Evolutionary conservation across 2,113 vertebrate genomes (phyloP), one percentile per base, ranked within the genome.

Genomic region (Syngnathoides biaculeatus): DNA sequence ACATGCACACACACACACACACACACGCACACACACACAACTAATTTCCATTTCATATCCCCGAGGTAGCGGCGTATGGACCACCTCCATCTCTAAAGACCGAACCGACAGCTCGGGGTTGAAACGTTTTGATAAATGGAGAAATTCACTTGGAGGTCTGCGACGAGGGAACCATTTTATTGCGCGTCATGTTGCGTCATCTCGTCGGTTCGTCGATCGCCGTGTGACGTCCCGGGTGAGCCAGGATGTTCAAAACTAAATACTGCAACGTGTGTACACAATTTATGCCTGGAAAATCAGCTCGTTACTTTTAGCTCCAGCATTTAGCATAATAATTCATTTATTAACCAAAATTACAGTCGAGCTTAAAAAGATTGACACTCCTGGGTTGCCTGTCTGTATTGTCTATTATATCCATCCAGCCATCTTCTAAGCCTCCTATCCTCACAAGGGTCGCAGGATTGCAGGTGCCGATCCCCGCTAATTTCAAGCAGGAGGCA

Each of bases 21-120:
- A 70, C 55, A 61, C 17, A 65, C 35, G 67, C 3, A 64, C 35
- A 64, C 20, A 68, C 65, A 67, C 45, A 38, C 72, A 56, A 68
- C 70, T 65, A 47, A 81, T 82, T 81, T 78, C 75, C 79, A 84
- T 82, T 80, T 81, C 40, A 50, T 68, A 61, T 75, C 78, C 76
- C 74, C 71, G 66, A 78, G 78, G 71, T 57, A 74, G 53, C 71
- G 39, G 65, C 48, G 61, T 59, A 53, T 64, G 64, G 73, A 70
- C 74, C 74, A 68, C 64, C 71, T 79, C 66, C 67, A 64, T 64
- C 22, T 78, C 62, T 62, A 64, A 73, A 75, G 68, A 75, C 73
- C 61, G 58, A 26, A 68, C 38, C 38, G 20, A 79, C 64, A 55
- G 53, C 22, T 70, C 68, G 53, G 52, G 30, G 58, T 64, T 75